Evolutionary conservation across 1,140 invertebrate species (phyloP), one percentile per base, ranked within the genome.

Genomic region (Sycophila sp.): DNA sequence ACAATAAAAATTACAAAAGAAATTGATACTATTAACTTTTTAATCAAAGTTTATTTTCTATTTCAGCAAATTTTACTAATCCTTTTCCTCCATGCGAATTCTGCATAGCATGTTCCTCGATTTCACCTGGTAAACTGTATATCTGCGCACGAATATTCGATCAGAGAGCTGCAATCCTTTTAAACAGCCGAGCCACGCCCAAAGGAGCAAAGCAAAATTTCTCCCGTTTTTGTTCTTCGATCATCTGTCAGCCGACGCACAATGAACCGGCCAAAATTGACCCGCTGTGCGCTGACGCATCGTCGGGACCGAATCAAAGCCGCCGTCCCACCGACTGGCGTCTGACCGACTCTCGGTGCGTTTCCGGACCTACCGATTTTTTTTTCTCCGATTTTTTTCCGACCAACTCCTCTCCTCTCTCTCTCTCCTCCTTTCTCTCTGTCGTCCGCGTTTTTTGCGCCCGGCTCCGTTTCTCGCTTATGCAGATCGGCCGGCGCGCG

Each of bases 401-500:
- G n/a, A n/a, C n/a, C n/a, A n/a, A n/a, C n/a, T n/a, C n/a, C n/a
- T n/a, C n/a, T n/a, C n/a, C 19, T 40, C 38, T 40, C 30, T 1
- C 19, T 40, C 38, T 40, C 30, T 1, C 24, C 19, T 30, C 47
- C 4, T 15, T 11, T n/a, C 15, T 1, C 3, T 22, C 17, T 22
- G 38, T 11, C 38, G 6, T n/a, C 38, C 13, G 5, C 38, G 38
- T 68, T 68, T 51, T 36, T 49, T 19, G 4, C 11, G 4, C 24
- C 15, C 34, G 36, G 26, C 49, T 51, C 62, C 28, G 55, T 11
- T 30, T 28, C 8, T 56, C 59, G 24, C 55, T 65, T 60, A 71
- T 65, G 62, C 69, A 71, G 62, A 71, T 60, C 24, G n/a, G 17
- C 10, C n/a, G n/a, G 22, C 28, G 40, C 55, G 59, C 34, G 60